Evolutionary conservation across 2,888 invertebrate genomes (phyloP).

Genomic region (Cantharis nigra): DNA sequence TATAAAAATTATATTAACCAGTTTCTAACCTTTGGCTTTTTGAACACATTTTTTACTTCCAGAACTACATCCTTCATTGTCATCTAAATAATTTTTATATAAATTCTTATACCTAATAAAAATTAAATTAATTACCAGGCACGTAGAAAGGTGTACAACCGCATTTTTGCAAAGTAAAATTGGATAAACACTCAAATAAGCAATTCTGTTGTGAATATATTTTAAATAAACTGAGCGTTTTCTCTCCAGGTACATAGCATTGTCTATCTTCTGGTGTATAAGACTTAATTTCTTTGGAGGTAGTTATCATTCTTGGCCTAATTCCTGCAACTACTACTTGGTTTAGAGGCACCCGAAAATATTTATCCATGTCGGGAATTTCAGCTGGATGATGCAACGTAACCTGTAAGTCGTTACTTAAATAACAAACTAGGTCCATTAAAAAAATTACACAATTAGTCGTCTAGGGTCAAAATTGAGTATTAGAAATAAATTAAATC

Average conservation of each 20-base stretch:
- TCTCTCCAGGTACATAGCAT: constrained; percentile 41
- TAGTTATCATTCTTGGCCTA: constrained; percentile 38
- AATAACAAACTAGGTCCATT: too few species aligned
- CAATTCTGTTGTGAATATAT: constrained; percentile 43
- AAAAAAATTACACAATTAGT: too few species aligned
- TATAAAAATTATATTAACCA: too few species aligned
- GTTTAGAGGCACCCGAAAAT: constrained; percentile 36
- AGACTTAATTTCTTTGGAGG: constrained; percentile 34
- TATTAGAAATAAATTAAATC: too few species aligned
- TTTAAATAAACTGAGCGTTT: constrained; percentile 36
- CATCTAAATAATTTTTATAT: too few species aligned
- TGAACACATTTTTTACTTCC: neutral
- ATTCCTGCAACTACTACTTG: constrained; percentile 37
- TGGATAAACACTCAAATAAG: constrained; percentile 39
- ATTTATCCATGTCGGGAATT: constrained; percentile 39
- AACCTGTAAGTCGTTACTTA: constrained; percentile 32
- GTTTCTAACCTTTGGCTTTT: constrained; percentile 1
- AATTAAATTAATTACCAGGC: too few species aligned
- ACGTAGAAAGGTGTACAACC: constrained; percentile 31
- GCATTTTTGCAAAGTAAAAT: constrained; percentile 37
- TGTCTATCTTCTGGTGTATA: constrained; percentile 35
- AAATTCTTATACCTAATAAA: too few species aligned
- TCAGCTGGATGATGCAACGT: constrained; percentile 46
- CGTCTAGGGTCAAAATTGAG: too few species aligned
- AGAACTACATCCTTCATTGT: neutral